phyloP scores from a whole-genome alignment of 2,797 vertebrate species.

The Esox lucius region DNA sequence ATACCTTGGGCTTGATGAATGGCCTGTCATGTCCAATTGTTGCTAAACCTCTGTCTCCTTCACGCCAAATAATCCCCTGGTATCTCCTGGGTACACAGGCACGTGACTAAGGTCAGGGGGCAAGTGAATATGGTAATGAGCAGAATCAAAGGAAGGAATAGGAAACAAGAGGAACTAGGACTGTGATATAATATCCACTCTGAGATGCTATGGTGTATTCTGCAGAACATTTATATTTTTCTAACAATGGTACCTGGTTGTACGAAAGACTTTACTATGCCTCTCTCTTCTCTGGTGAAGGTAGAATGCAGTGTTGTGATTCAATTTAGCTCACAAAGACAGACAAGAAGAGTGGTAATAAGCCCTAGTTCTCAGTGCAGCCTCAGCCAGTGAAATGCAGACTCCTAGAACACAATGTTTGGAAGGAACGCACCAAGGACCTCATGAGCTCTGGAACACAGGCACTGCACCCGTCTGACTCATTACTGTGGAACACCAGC shows the following conservation, averaged over 20 bases:
- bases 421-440: conserved; percentile 21
- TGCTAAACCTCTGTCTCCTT: conserved; percentile 64
- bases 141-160: background rate
- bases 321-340: conserved; percentile 4
- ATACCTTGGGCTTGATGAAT: conserved; percentile 71
- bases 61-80: conserved; percentile 46
- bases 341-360: background rate
- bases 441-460: background rate
- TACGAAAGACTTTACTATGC: background rate
- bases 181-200: background rate
- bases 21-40: conserved; percentile 76
- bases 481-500: conserved; percentile 24
- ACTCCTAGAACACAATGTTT: conserved; percentile 2
- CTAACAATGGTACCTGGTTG: background rate
- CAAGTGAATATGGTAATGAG: conserved; percentile 35
- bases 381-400: background rate
- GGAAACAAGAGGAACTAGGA: background rate
- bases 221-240: background rate
- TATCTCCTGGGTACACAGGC: conserved; percentile 25
- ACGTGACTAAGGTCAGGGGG: conserved; percentile 49
- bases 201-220: background rate
- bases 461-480: conserved; percentile 27
- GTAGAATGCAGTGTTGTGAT: background rate
- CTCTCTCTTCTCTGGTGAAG: conserved; percentile 10
- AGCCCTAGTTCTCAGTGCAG: background rate